Evolutionary conservation across 2,113 vertebrate genomes (phyloP), one percentile per base, ranked within the genome.

Genomic region (Formicarius rufipectus): DNA sequence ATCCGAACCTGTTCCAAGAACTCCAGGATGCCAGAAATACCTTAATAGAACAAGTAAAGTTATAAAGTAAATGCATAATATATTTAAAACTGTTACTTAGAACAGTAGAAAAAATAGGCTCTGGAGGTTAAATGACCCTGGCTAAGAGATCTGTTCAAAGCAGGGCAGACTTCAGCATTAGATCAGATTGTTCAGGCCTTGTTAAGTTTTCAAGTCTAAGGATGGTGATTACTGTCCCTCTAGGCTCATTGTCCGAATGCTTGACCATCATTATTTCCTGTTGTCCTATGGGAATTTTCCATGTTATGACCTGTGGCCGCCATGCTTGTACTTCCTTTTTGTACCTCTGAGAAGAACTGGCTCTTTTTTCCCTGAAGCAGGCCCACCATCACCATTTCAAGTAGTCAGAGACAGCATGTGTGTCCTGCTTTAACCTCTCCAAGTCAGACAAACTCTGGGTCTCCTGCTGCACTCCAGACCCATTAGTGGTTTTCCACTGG

Each of bases 21-120:
- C 98, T 97, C 39, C 95, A 44, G 27, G 98, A 99, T 96, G 98
- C 99, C 91, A 98, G 99, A 96, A 97, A 96, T 79, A 91, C 97
- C 77, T 97, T 99, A 95, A 99, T 99, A 94, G 99, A 99, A 97
- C 99, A 99, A 99, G 99, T 99, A 97, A 98, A 98, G 96, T 98
- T 97, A 89, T 97, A 94, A 98, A 98, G 97, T 97, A 98, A 98
- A 98, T 97, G 80, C 25, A 13, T 96, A 93, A 91, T 75, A 31
- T 62, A 50, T 91, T 95, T 93, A 77, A 95, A 95, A 72, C 40
- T 4, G 20, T 24, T 67, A 76, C 33, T 60, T 68, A 84, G 37
- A 88, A 47, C 14, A 55, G 30, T 16, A 67, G 50, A 6, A 80
- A 71, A 90, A 86, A 37, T 3, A 63, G 27, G 4, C 39, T 58